These are phyloP conservation scores for Zoanthus sociatus DNA, from an alignment of 92 coral and sea anemone species.

Conservation along the genomic window DNA sequence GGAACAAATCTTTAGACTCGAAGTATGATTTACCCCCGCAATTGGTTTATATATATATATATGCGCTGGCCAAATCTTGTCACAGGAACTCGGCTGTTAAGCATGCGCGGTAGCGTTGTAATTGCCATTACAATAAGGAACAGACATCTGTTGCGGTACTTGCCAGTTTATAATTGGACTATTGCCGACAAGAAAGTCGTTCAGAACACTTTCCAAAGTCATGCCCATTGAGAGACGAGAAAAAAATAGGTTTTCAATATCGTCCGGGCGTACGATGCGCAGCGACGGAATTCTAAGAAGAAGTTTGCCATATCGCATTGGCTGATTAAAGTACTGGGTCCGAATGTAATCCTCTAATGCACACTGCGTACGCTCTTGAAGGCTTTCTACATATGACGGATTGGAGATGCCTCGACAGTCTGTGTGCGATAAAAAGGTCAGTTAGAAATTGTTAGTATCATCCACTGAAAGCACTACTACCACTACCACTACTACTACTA, in stretches of 20 bases:
- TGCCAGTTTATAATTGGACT: slow-evolving; percentile 59
- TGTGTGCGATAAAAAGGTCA: neutral
- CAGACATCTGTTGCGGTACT: slow-evolving; percentile 47
- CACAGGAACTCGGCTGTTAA: neutral
- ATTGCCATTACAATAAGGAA: slow-evolving; percentile 26
- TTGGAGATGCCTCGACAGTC: slow-evolving; percentile 88
- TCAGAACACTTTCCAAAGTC: slow-evolving; percentile 78
- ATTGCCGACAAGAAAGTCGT: slow-evolving; percentile 74
- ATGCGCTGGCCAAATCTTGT: too few relatives aligned
- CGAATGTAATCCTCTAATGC: slow-evolving; percentile 91
- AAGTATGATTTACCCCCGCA: too few relatives aligned
- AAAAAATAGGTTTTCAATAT: slow-evolving; percentile 84
- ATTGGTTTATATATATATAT: too few relatives aligned
- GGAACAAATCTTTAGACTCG: too few relatives aligned
- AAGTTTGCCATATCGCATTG: slow-evolving; percentile 89
- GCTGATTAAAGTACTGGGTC: slow-evolving; percentile 85
- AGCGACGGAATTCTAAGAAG: slow-evolving; percentile 93
- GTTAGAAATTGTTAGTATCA: neutral
- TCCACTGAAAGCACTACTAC: too few relatives aligned
- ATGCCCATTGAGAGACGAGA: slow-evolving; percentile 75
- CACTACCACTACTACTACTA: too few relatives aligned
- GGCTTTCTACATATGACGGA: slow-evolving; percentile 78
- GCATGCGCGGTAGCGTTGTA: slow-evolving; percentile 41
- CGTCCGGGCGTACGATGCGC: slow-evolving; percentile 82
- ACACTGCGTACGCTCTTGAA: slow-evolving; percentile 90